Base-by-base conservation (phyloP, 2,888 invertebrate genomes). In the Melanotus villosus region DNA sequence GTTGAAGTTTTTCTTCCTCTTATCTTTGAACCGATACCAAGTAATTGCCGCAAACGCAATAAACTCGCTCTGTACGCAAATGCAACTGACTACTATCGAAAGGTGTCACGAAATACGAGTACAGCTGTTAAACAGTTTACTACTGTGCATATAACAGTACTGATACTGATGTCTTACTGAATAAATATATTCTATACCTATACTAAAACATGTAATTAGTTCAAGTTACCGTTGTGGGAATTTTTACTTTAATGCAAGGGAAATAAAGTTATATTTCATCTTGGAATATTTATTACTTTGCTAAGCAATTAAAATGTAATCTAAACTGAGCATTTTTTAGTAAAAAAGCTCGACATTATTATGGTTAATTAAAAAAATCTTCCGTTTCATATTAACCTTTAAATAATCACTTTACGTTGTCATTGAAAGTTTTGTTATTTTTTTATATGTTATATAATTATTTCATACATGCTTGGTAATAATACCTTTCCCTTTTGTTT, bases 121-220 rank as follows among this genome's bases (percentile, higher is more conserved):
- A 47, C 43, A 52, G 47, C 68, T 63, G 68, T 63, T 68, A 63
- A n/a, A 68, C 50, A 63, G 43, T 63, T 63, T 63, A 45, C 63
- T 62, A 50, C 63, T 68, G 63, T 64, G 64, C 68, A 68, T 58
- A 64, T 68, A 68, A 68, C 68, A 58, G 68, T 67, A 67, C 30
- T 23, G 12, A 19, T 21, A 50, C 34, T 52, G 26, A 26, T 45
- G 26, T 59, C 59, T 64, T 64, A 56, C 19, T 41, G 36, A 57
- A 45, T 65, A 57, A 65, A 65, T 50, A 38, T 54, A 54, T 12
- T 14, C 43, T 57, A 63, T 64, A 41, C 18, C 43, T 57, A 63
- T 64, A 41, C 18, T 59, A 65, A 68, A 64, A 32, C 47, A 60
- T 69, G 65, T 38, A 69, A 69, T 69, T 65, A 62, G 65, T 65